Conservation (phyloP, 2,888 invertebrate species). For the Xanthostigma xanthostigma region DNA sequence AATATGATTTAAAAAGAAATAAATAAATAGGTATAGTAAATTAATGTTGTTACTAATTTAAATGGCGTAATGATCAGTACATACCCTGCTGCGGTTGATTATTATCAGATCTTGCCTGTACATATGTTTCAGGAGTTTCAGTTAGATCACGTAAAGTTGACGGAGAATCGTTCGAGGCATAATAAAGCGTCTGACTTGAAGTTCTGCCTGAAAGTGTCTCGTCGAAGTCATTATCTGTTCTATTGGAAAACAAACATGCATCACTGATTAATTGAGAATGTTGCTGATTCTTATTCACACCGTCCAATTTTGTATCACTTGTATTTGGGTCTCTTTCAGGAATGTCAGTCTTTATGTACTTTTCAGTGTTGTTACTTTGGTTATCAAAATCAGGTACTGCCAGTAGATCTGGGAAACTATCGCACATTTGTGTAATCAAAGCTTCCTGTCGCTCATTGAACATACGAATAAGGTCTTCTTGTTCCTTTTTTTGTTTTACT, state of each 20-base stretch:
- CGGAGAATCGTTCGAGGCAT: neutral
- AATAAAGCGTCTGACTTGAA: neutral
- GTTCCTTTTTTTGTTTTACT: conserved; percentile 47
- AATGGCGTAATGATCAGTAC: too few relatives aligned
- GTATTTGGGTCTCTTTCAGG: neutral
- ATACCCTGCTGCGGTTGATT: too few relatives aligned
- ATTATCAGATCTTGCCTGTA: too few relatives aligned
- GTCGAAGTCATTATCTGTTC: neutral
- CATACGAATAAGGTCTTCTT: conserved; percentile 41
- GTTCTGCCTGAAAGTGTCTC: neutral
- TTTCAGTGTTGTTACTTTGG: neutral
- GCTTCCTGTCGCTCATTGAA: conserved; percentile 50
- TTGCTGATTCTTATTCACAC: conserved; percentile 5
- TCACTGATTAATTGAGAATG: neutral
- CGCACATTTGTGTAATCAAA: conserved; percentile 32
- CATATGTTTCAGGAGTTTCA: neutral
- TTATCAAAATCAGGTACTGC: neutral
- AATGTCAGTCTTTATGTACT: neutral
- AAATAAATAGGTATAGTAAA: too few relatives aligned
- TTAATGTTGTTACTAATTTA: too few relatives aligned
- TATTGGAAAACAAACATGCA: too few relatives aligned
- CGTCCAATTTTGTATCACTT: neutral
- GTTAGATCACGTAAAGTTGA: conserved; percentile 4
- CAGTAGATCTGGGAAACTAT: conserved; percentile 19
- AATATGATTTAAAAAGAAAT: too few relatives aligned